A percentile compares a stretch with the other conserved stretches of the same genome.
phyloP scores from a whole-genome alignment of 2,797 vertebrate genomes.

The Phoebastria nigripes region DNA sequence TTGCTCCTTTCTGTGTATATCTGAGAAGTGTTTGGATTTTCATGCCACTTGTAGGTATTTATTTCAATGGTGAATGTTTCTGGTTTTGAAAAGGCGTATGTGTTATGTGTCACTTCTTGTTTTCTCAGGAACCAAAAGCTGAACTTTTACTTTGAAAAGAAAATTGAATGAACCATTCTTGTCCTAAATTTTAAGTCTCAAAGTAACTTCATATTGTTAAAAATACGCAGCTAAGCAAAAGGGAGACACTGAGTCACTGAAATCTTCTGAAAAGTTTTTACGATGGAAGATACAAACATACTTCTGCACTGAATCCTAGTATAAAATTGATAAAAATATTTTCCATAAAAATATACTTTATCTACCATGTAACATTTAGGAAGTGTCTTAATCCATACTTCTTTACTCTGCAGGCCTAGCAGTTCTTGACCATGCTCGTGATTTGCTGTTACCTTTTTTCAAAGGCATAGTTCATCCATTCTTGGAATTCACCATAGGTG shows the following conservation, averaged over 20 bases:
- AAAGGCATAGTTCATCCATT: not conserved
- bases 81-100: not conserved
- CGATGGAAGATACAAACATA: not conserved
- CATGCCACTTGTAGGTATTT: conserved; percentile 82
- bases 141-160: not conserved
- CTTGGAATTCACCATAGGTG: not conserved
- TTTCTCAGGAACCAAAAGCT: not conserved
- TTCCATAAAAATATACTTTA: not conserved
- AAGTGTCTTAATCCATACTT: not conserved
- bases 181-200: not conserved
- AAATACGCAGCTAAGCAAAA: not conserved
- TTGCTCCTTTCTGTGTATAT: conserved; percentile 87
- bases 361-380: not conserved
- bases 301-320: not conserved
- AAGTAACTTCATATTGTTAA: not conserved
- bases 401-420: not conserved
- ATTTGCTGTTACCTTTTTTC: not conserved
- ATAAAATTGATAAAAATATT: not conserved
- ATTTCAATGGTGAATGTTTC: not conserved
- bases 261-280: not conserved
- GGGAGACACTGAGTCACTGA: not conserved
- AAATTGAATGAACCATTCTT: not conserved
- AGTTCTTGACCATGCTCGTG: not conserved
- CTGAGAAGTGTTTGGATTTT: conserved; percentile 85
- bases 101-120: not conserved